Evolutionary conservation across 2,888 invertebrate species (phyloP), one percentile per base, ranked within the genome.

Genomic region (Monochamus alternatus): DNA sequence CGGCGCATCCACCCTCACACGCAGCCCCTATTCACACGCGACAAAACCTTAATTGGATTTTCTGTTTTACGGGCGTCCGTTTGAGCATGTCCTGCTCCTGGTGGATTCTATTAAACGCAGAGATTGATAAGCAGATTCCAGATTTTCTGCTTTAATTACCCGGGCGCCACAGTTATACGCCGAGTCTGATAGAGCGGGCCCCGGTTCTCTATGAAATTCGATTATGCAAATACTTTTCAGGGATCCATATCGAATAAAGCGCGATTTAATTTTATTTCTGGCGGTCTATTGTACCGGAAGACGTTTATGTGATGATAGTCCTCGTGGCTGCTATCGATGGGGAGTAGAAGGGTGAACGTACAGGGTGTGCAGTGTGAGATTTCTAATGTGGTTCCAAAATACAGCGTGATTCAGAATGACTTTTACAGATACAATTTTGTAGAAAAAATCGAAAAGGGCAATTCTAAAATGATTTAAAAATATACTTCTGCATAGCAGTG

Each of bases 41-140:
- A 81, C 83, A 83, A 84, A 83, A 84, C 83, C 84, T 84, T 85
- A 84, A 85, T 84, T 85, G 85, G 83, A 84, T 85, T 85, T 82
- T 81, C 81, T 83, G 83, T 82, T 85, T 83, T 83, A 84, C 79
- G 82, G 80, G 74, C 78, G 79, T 75, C 80, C 79, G 77, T 79
- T 80, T 75, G 76, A 78, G 75, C 75, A 75, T 76, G 74, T 69
- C 75, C 52, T 73, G 75, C 77, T 75, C 66, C 60, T 74, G 75
- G 79, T 75, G 70, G 74, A 77, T 79, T 79, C 77, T 77, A 79
- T 79, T 79, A 79, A 74, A 77, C 67, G 74, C 70, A 55, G 74
- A 76, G 76, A 76, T 75, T 80, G 80, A 78, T 78, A 80, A 80
- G 80, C 78, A 80, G 76, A 78, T 76, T 76, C 72, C 74, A 76